phyloP scores from a whole-genome alignment of 2,888 invertebrate genomes.

The Glyphotaelius pellucidus region DNA sequence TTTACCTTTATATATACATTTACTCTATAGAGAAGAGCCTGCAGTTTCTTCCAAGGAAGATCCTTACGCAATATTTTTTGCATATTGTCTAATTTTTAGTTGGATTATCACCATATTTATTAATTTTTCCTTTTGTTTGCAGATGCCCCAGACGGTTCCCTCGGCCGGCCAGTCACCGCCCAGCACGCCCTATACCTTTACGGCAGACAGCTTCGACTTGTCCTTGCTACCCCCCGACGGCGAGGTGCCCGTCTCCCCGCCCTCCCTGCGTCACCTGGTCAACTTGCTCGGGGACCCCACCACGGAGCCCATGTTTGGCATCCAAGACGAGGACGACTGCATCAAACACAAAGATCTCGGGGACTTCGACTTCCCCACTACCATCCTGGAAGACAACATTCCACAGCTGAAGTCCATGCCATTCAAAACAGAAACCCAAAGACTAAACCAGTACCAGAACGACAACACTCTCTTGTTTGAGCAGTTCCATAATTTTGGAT shows the following conservation, averaged over 20 bases:
- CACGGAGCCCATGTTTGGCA: slow-evolving; percentile 71
- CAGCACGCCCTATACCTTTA: slow-evolving; percentile 78
- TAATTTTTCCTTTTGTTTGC: slow-evolving; percentile 67
- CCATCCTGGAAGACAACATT: slow-evolving; percentile 71
- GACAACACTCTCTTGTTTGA: slow-evolving; percentile 72
- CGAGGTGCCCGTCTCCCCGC: slow-evolving; percentile 78
- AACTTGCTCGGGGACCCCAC: slow-evolving; percentile 75
- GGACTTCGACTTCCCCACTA: slow-evolving; percentile 75
- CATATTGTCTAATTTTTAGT: not conserved
- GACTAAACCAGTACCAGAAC: slow-evolving; percentile 66
- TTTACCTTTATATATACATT: not conserved
- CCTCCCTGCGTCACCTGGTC: slow-evolving; percentile 75
- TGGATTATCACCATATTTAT: not conserved
- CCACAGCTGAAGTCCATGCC: slow-evolving; percentile 70
- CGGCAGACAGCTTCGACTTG: slow-evolving; percentile 83
- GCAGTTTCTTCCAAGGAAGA: not conserved
- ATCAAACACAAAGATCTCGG: slow-evolving; percentile 67
- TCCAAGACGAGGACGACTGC: slow-evolving; percentile 62
- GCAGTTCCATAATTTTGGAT: slow-evolving; percentile 74
- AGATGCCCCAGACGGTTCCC: slow-evolving; percentile 92
- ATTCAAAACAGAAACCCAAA: slow-evolving; percentile 69
- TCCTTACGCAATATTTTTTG: not conserved
- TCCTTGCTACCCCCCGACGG: slow-evolving; percentile 84
- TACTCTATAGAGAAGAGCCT: not conserved
- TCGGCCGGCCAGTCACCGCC: slow-evolving; percentile 87